Evolutionary conservation across 2,797 vertebrate genomes (phyloP), one percentile per base, ranked within the genome.

Genomic region (Sardinella longiceps): DNA sequence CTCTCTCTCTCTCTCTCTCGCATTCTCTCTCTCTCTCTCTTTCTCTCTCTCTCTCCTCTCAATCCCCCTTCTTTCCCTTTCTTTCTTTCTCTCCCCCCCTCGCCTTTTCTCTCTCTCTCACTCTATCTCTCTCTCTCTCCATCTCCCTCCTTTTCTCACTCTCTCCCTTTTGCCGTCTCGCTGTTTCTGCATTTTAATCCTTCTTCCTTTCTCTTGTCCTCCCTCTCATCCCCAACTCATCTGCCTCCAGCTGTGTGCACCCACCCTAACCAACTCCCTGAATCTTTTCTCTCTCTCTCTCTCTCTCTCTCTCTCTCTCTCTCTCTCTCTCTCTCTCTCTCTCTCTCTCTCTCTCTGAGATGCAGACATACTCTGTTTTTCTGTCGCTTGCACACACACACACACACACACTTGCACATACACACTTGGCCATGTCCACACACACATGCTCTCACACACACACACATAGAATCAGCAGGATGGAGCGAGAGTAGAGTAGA

Each of bases 191-290:
- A 86, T 89, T 82, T 88, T 87, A 88, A 89, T 88, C 86, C 43
- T 80, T 48, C 85, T 84, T 85, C 82, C 85, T 63, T 82, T 84
- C 86, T 86, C 84, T 86, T 3, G 12, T 37, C 33, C 66, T 74
- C 18, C 18, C 9, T 25, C 23, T 70, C 30, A 70, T 87, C 84
- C 82, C 87, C 85, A 87, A 87, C 87, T 89, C 86, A 90, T 87
- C 90, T 90, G 82, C 88, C 88, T 89, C 86, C 88, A 88, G 87
- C 84, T 87, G 12, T 33, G 63, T 70, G 63, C 63, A 37, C 63
- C 63, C 63, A 70, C 51, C 66, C 70, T 82, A 84, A 86, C 63
- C 86, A 84, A 80, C 85, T 50, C 83, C 80, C 86, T 87, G 85
- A n/a, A n/a, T n/a, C n/a, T n/a, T n/a, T n/a, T n/a, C 56, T 84